Evolutionary conservation across 64 coral and sea anemone genomes (phyloP).

Genomic region (Pachyseris speciosa): DNA sequence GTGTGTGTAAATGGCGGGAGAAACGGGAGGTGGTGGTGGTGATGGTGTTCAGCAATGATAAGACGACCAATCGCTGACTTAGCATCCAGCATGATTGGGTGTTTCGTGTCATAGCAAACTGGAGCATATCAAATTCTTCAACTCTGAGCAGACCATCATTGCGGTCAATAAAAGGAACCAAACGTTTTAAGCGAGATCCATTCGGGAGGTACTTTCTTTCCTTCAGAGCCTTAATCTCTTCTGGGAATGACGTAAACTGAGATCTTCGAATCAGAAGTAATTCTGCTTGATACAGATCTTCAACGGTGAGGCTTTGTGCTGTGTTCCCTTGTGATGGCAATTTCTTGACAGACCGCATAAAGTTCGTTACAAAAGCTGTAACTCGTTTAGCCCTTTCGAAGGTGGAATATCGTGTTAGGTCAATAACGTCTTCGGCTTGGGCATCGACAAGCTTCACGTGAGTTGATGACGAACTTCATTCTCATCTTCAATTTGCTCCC

Average conservation of each 20-base stretch:
- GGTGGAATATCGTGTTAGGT: neutral
- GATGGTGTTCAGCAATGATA: constrained; percentile 21
- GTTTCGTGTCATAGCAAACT: constrained; percentile 1
- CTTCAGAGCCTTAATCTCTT: neutral
- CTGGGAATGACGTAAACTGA: neutral
- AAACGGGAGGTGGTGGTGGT: neutral
- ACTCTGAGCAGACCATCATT: constrained; percentile 31
- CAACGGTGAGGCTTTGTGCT: neutral
- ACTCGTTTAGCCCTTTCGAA: constrained; percentile 20
- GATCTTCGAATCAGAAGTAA: neutral
- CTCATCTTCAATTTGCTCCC: constrained; percentile 5
- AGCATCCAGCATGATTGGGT: constrained; percentile 44
- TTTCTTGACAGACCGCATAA: neutral
- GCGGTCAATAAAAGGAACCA: constrained; percentile 19
- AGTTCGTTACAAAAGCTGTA: neutral
- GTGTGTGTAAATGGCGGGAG: constrained; percentile 31
- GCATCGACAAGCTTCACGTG: neutral
- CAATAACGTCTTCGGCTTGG: neutral
- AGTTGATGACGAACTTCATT: neutral
- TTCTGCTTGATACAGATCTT: constrained; percentile 2
- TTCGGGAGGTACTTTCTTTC: no score
- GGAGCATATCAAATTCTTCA: constrained; percentile 7
- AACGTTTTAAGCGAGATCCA: neutral
- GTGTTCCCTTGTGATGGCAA: neutral
- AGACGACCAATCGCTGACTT: constrained; percentile 8